phyloP scores from a whole-genome alignment of 2,888 invertebrate species.

The Caradrina clavipalpis region DNA sequence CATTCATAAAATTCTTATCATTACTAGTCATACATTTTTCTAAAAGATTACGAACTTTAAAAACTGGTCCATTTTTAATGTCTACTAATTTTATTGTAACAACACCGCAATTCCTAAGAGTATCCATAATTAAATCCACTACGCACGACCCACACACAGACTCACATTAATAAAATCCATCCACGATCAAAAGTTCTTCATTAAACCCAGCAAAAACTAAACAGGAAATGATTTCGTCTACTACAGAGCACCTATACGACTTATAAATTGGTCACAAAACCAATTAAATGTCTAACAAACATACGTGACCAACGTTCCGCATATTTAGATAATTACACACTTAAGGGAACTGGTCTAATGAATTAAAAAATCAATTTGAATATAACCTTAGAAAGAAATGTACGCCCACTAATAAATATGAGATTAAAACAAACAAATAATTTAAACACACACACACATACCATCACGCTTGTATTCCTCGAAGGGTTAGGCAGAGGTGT shows the following conservation, averaged over 20 bases:
- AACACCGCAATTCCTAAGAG: constrained; percentile 6
- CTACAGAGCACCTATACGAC: constrained; percentile 60
- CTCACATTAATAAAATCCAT: constrained; percentile 31
- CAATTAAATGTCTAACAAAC: constrained; percentile 61
- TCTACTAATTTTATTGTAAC: constrained; percentile 4
- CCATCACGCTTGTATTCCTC: no score
- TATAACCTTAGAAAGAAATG: constrained; percentile 53
- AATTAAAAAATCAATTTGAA: constrained; percentile 47
- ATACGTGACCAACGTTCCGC: constrained; percentile 62
- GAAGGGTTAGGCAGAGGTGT: no score
- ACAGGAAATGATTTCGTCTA: constrained; percentile 73
- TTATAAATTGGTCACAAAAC: constrained; percentile 65
- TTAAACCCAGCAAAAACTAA: constrained; percentile 68
- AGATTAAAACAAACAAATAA: constrained; percentile 43
- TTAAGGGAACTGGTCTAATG: constrained; percentile 35
- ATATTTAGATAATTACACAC: constrained; percentile 58
- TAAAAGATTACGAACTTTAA: not conserved
- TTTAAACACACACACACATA: constrained; percentile 19
- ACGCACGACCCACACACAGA: constrained; percentile 25
- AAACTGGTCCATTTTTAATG: not conserved
- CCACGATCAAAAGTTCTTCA: constrained; percentile 62
- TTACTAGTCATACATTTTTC: constrained; percentile 5
- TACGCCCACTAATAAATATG: constrained; percentile 43
- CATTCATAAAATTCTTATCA: constrained; percentile 1
- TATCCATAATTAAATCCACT: constrained; percentile 24